These are phyloP conservation scores for Sardinella longiceps DNA, from an alignment of 2,797 vertebrate genomes.

Conservation along the genomic window DNA sequence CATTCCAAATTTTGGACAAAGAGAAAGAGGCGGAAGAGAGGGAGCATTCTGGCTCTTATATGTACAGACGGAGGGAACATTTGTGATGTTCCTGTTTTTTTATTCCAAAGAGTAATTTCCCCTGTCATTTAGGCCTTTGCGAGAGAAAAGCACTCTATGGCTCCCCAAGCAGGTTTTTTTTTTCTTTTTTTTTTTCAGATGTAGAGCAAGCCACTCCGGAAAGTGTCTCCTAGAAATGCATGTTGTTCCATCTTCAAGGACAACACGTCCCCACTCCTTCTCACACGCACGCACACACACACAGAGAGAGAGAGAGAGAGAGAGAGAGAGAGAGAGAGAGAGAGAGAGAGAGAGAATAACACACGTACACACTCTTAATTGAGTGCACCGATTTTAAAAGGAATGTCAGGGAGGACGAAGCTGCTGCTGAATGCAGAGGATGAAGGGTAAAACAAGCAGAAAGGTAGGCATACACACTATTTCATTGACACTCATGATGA, in stretches of 20 bases:
- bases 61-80: neutral
- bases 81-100: conserved; percentile 4
- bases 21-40: neutral
- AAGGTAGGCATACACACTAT: neutral
- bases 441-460: neutral
- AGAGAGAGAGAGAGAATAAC: conserved; percentile 15
- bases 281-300: no score
- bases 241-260: conserved; percentile 68
- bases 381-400: conserved; percentile 62
- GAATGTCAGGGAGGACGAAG: conserved; percentile 59
- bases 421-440: conserved; percentile 9
- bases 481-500: neutral
- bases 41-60: neutral
- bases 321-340: conserved; percentile 47
- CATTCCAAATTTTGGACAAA: neutral
- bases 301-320: conserved; percentile 44
- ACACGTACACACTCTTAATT: conserved; percentile 36
- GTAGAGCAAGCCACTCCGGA: conserved; percentile 64
- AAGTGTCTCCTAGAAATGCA: conserved; percentile 52
- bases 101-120: conserved; percentile 57
- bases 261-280: conserved; percentile 56
- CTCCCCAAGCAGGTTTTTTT: conserved; percentile 60
- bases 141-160: conserved; percentile 39
- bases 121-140: conserved; percentile 54
- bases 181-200: conserved; percentile 62